Evolutionary conservation across 2,888 invertebrate genomes (phyloP), one percentile per base, ranked within the genome.

Genomic region (Diarsia rubi): DNA sequence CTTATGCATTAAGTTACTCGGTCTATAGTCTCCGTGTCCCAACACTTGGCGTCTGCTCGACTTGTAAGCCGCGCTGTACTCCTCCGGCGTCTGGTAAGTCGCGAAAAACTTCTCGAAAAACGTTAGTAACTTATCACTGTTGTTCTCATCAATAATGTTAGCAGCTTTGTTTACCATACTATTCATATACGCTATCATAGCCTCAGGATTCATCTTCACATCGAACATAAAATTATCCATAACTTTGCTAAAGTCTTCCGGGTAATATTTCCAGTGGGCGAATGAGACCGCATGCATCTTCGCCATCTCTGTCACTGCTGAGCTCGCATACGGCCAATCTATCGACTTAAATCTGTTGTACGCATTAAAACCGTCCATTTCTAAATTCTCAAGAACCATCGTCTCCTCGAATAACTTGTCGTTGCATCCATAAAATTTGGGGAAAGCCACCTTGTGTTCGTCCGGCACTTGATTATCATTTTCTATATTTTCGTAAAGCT

Each of bases 281-380:
- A 93, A 89, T 0, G 95, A 95, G 0, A 95, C 76, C 0, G 96
- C 96, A 81, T 96, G 96, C 74, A 95, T 90, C 75, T 94, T 94
- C 0, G 94, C 95, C 44, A 96, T 83, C 37, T 89, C 89, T 5
- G 87, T 88, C 2, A 94, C 85, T 0, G 92, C 91, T 0, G 90
- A 79, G 0, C 88, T 81, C 0, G 93, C 93, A 65, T 94, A 94
- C 3, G 90, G 89, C 93, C 94, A 94, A 67, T 93, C 90, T 24
- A 96, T 85, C 0, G 91, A 83, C 27, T 90, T 87, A 19, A 93
- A 88, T 72, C 94, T 90, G 52, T 94, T 90, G 45, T 89, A 92
- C 0, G 89, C 71, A 1, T 68, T 80, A 69, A 90, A 96, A 0
- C 95, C 95, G 31, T 81, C 75, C 0, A 73, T 82, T 5, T 85